A percentile compares a stretch with the other conserved stretches of the same genome.
Evolutionary conservation across 2,888 invertebrate genomes (phyloP).

Genomic region (Drosophila gaucha): DNA sequence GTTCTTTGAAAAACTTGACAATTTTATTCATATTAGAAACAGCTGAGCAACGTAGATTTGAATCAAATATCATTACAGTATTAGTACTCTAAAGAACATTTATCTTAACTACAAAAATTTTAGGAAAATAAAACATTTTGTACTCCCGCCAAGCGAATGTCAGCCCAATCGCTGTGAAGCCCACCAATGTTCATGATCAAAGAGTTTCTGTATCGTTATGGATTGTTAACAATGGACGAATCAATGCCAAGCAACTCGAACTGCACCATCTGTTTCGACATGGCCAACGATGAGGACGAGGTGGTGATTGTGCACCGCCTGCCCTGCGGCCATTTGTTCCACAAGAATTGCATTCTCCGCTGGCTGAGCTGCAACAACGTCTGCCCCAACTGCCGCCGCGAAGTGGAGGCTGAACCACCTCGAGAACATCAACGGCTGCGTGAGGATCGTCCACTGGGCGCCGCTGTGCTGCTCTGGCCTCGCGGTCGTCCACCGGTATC

Average conservation of each 20-base stretch:
- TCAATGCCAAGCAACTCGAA: neutral
- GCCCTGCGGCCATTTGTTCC: constrained; percentile 29
- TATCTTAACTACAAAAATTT: neutral
- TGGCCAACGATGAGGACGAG: constrained; percentile 14
- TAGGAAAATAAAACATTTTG: constrained; percentile 1
- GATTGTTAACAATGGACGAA: neutral
- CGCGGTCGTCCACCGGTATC: constrained; percentile 21
- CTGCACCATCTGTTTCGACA: constrained; percentile 33
- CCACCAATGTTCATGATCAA: constrained; percentile 18
- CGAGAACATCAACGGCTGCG: neutral
- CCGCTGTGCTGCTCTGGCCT: constrained; percentile 15
- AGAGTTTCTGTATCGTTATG: constrained; percentile 15
- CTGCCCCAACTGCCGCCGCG: constrained; percentile 27
- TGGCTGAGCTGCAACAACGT: constrained; percentile 22
- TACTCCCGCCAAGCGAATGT: neutral
- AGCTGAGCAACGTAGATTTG: neutral
- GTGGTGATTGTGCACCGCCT: constrained; percentile 9
- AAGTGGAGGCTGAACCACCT: neutral
- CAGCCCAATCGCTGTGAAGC: neutral
- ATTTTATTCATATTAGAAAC: neutral
- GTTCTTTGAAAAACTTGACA: neutral
- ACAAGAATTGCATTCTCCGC: constrained; percentile 29
- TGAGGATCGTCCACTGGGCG: neutral
- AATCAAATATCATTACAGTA: neutral
- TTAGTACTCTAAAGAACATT: neutral